These are phyloP conservation scores for Cheirogaleus major DNA, from an alignment of 2,797 vertebrate genomes.

Conservation along the genomic window DNA sequence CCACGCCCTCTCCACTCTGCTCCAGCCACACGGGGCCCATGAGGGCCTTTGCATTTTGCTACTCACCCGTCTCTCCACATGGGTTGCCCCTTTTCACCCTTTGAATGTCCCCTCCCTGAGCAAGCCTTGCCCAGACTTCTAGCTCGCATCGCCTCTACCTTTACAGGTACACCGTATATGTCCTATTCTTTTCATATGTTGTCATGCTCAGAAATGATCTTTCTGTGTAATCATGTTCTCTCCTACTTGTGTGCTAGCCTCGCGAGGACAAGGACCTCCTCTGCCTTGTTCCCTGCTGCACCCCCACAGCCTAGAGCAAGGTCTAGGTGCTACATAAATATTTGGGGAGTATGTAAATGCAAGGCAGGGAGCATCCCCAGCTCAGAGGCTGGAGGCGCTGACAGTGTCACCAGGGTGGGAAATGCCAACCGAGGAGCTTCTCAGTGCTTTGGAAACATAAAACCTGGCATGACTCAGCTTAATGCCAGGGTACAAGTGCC, in stretches of 20 bases:
- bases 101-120: not conserved
- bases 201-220: not conserved
- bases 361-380: not conserved
- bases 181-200: fast-evolving
- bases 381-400: not conserved
- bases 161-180: fast-evolving
- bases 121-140: not conserved
- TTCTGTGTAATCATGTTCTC: not conserved
- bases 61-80: fast-evolving
- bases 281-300: not conserved
- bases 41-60: fast-evolving
- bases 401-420: not conserved
- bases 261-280: not conserved
- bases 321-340: not conserved
- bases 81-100: too few species aligned
- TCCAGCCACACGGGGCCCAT: not conserved
- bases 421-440: not conserved
- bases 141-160: fast-evolving
- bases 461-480: not conserved
- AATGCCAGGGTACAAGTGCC: not conserved
- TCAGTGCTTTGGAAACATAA: constrained; percentile 9
- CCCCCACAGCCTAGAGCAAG: not conserved
- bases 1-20: not conserved
- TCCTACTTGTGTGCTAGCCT: not conserved
- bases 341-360: not conserved